phyloP scores from a whole-genome alignment of 1,140 invertebrate species.

The Coptotermes formosanus region DNA sequence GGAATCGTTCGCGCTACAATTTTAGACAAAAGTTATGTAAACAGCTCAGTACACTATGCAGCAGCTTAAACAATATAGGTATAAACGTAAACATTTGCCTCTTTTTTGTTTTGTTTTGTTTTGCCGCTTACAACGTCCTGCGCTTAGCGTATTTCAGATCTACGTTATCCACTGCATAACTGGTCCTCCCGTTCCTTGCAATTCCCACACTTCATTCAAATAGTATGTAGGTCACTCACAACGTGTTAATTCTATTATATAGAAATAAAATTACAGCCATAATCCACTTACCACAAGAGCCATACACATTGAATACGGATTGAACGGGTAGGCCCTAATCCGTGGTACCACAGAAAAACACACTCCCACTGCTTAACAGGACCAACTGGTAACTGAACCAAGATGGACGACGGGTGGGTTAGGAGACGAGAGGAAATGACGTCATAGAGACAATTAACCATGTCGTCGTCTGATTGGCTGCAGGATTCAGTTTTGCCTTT shows the following conservation, averaged over 20 bases:
- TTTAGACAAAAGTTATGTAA: too few species aligned
- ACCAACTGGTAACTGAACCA: slow-evolving; percentile 32
- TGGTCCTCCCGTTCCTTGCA: not conserved
- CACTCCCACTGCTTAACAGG: slow-evolving; percentile 19
- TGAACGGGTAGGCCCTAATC: slow-evolving; percentile 42
- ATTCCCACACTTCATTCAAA: not conserved
- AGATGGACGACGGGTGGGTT: slow-evolving; percentile 22
- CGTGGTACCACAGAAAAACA: slow-evolving; percentile 26
- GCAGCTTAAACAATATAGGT: too few species aligned
- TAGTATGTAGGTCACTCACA: not conserved
- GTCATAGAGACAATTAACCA: not conserved
- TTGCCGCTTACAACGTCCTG: too few species aligned
- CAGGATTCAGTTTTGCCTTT: not conserved
- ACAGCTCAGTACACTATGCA: too few species aligned
- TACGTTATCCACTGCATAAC: not conserved
- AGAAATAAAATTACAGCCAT: not conserved
- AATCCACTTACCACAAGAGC: slow-evolving; percentile 56
- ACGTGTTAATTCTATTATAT: not conserved
- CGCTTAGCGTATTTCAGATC: too few species aligned
- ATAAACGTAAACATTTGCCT: too few species aligned
- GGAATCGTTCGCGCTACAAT: too few species aligned
- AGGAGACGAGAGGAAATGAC: not conserved
- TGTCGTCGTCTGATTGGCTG: slow-evolving; percentile 13
- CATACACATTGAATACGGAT: slow-evolving; percentile 63
- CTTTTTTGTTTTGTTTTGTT: too few species aligned